These are phyloP conservation scores for Syngnathoides biaculeatus DNA, from an alignment of 2,113 vertebrate species.

Conservation along the genomic window DNA sequence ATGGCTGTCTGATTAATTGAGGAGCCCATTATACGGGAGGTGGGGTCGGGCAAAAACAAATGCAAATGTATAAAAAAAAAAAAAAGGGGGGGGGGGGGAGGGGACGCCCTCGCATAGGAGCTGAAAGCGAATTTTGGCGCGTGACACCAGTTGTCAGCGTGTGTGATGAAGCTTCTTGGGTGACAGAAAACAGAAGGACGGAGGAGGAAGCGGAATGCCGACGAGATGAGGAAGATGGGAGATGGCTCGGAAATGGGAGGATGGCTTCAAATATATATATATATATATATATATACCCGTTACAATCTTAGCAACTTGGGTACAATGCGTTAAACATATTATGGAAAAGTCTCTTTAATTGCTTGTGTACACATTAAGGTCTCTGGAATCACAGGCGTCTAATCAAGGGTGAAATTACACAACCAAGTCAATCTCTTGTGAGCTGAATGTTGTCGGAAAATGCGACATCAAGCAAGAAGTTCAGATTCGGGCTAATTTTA, in stretches of 20 bases:
- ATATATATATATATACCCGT: too few relatives aligned
- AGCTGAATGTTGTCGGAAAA: too few relatives aligned
- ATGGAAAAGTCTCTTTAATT: background rate
- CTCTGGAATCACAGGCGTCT: too few relatives aligned
- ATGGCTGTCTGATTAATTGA: constrained; percentile 35
- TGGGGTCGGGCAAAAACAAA: constrained; percentile 1
- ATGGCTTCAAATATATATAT: background rate
- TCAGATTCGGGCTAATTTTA: too few relatives aligned
- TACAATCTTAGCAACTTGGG: background rate
- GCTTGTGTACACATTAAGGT: too few relatives aligned
- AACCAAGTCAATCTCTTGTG: too few relatives aligned
- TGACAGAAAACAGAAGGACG: constrained; percentile 42
- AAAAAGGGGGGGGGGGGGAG: too few relatives aligned
- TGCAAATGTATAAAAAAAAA: too few relatives aligned
- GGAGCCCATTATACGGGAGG: constrained; percentile 5
- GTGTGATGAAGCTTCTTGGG: constrained; percentile 33
- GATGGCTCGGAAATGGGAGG: constrained; percentile 18
- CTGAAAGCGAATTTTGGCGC: constrained; percentile 28
- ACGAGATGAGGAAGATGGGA: constrained; percentile 39
- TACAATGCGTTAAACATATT: background rate
- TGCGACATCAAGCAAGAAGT: too few relatives aligned
- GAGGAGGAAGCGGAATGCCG: constrained; percentile 34
- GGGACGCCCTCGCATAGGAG: constrained; percentile 18
- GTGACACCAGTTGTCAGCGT: constrained; percentile 48
- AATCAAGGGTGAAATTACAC: too few relatives aligned